Conservation (phyloP, 2,797 vertebrate species). For the Lagodon rhomboides region DNA sequence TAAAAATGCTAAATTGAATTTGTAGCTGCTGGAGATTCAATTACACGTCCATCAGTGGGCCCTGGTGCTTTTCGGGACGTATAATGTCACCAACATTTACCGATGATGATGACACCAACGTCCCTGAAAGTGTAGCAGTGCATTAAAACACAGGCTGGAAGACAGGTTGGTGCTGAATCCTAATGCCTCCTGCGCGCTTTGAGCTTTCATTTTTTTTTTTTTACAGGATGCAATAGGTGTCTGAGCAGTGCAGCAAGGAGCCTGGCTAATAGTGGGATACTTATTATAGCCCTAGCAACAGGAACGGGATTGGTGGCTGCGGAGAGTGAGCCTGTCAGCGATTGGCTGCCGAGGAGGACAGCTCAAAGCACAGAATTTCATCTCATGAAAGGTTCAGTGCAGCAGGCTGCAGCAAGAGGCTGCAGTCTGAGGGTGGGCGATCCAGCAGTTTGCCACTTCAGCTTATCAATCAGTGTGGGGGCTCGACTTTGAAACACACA, state of each 20-base stretch:
- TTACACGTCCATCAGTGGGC: slow-evolving; percentile 40
- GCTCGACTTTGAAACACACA: slow-evolving; percentile 37
- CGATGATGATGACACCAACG: slow-evolving; percentile 41
- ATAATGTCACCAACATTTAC: slow-evolving; percentile 38
- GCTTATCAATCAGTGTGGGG: slow-evolving; percentile 61
- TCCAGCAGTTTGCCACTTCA: slow-evolving; percentile 59
- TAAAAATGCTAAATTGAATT: slow-evolving; percentile 39
- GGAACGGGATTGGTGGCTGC: slow-evolving; percentile 79
- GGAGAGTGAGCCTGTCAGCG: slow-evolving; percentile 61
- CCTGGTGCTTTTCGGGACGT: slow-evolving; percentile 16
- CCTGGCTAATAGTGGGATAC: slow-evolving; percentile 74
- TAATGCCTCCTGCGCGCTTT: slow-evolving; percentile 69
- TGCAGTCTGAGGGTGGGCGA: slow-evolving; percentile 74
- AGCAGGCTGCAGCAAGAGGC: slow-evolving; percentile 81
- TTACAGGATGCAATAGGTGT: slow-evolving; percentile 83
- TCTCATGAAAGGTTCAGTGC: slow-evolving; percentile 84
- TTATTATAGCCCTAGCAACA: slow-evolving; percentile 89
- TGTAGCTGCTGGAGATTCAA: slow-evolving; percentile 34
- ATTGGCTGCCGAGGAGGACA: slow-evolving; percentile 81
- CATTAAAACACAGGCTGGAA: slow-evolving; percentile 59
- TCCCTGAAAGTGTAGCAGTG: slow-evolving; percentile 60
- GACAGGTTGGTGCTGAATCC: slow-evolving; percentile 72
- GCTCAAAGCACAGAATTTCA: slow-evolving; percentile 84
- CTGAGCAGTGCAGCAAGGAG: slow-evolving; percentile 81
- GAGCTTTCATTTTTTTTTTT: slow-evolving; percentile 61